phyloP scores from a whole-genome alignment of 2,797 vertebrate genomes.

The Xenentodon cancila region DNA sequence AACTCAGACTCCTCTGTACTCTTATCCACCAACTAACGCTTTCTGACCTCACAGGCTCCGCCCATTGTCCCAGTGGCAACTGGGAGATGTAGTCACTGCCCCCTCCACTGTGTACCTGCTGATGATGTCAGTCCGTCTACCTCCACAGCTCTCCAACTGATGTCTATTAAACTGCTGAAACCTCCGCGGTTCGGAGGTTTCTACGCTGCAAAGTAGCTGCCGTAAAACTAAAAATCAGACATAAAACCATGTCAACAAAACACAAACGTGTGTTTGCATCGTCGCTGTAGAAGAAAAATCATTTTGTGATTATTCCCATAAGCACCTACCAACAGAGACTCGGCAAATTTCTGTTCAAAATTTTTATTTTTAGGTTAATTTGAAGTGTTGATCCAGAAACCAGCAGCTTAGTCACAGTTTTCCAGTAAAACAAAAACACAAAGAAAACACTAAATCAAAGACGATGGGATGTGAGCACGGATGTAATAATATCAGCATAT shows the following conservation, averaged over 20 bases:
- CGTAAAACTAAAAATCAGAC: background rate
- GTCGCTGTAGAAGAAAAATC: background rate
- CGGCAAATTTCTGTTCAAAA: too few relatives aligned
- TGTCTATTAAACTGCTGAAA: conserved; percentile 38
- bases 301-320: too few relatives aligned
- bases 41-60: conserved; percentile 44
- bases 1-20: too few relatives aligned
- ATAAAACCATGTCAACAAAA: background rate
- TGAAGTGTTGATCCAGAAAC: too few relatives aligned
- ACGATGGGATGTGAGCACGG: too few relatives aligned
- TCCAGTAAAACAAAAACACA: too few relatives aligned
- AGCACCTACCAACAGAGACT: too few relatives aligned
- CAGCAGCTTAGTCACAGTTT: too few relatives aligned
- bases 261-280: background rate
- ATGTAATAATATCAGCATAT: too few relatives aligned
- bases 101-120: conserved; percentile 28
- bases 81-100: conserved; percentile 45
- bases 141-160: conserved; percentile 38
- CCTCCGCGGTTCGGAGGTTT: conserved; percentile 10
- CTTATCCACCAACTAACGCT: background rate
- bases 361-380: too few relatives aligned
- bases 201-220: conserved; percentile 21
- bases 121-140: conserved; percentile 57
- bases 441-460: too few relatives aligned
- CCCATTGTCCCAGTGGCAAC: conserved; percentile 40